These are phyloP conservation scores for Pteronura brasiliensis DNA, from an alignment of 2,113 vertebrate species.

Conservation along the genomic window DNA sequence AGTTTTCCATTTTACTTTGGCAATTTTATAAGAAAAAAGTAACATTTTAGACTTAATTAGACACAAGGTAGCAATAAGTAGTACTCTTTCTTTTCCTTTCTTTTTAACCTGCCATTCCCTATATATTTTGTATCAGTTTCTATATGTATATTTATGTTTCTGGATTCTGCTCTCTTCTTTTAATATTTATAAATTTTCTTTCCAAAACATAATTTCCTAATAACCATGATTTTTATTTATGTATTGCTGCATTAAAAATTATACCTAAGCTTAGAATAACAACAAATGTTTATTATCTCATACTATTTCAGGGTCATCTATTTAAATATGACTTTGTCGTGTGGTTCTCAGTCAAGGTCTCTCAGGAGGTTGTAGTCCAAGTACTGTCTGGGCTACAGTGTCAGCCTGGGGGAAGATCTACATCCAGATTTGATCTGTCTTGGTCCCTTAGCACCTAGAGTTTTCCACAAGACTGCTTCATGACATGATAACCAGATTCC, in stretches of 20 bases:
- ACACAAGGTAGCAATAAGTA: not conserved
- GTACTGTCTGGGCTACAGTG: not conserved
- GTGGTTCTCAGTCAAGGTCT: not conserved
- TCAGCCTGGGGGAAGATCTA: not conserved
- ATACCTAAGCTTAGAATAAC: not conserved
- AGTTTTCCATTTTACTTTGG: not conserved
- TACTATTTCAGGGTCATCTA: not conserved
- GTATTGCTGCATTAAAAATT: not conserved
- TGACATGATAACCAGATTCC: not conserved
- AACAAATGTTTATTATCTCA: not conserved
- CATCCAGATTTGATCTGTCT: not conserved
- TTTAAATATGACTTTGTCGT: not conserved
- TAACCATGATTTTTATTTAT: not conserved
- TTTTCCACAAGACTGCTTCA: not conserved
- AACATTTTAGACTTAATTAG: not conserved
- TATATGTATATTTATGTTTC: not conserved
- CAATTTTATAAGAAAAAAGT: not conserved
- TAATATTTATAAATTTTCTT: not conserved
- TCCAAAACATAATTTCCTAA: not conserved
- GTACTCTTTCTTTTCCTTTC: not conserved
- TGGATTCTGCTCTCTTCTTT: not conserved
- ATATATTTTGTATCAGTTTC: not conserved
- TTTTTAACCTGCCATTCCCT: not conserved
- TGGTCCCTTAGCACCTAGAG: fast-evolving
- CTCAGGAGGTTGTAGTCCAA: not conserved